phyloP scores from a whole-genome alignment of 1,140 invertebrate species.

The Oryzaephilus surinamensis region DNA sequence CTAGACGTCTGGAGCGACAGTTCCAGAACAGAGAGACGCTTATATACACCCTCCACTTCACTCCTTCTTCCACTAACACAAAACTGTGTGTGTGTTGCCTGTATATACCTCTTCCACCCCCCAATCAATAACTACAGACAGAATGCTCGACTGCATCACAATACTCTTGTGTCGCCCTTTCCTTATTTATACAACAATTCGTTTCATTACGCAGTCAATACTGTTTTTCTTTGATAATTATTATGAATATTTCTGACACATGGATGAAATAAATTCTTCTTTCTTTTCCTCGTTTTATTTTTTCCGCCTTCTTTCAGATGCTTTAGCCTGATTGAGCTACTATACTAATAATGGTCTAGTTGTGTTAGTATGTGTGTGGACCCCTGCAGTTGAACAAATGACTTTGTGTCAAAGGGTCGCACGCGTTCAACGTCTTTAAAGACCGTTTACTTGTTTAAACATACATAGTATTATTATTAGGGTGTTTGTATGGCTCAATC shows the following conservation, averaged over 20 bases:
- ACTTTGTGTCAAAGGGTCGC: constrained; percentile 14
- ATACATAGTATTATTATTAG: constrained; percentile 3
- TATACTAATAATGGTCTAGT: not conserved
- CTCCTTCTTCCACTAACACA: too few species aligned
- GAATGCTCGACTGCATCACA: too few species aligned
- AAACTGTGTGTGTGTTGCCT: too few species aligned
- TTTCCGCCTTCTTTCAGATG: not conserved
- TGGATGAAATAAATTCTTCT: not conserved
- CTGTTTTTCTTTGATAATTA: too few species aligned
- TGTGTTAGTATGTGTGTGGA: constrained; percentile 6
- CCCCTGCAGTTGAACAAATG: constrained; percentile 12
- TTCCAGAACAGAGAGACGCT: constrained; percentile 14
- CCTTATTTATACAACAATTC: too few species aligned
- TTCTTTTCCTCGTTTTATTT: constrained; percentile 1
- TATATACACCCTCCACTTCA: too few species aligned
- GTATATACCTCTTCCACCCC: too few species aligned
- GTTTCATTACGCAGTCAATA: too few species aligned
- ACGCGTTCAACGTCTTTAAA: constrained; percentile 9
- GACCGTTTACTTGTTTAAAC: constrained; percentile 6
- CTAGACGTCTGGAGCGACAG: constrained; percentile 19
- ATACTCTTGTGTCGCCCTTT: too few species aligned
- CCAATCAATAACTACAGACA: too few species aligned
- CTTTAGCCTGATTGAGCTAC: constrained; percentile 12
- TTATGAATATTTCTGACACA: not conserved
- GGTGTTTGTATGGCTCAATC: constrained; percentile 5